Conservation (phyloP, 2,797 vertebrate genomes). For the Argya squamiceps region DNA sequence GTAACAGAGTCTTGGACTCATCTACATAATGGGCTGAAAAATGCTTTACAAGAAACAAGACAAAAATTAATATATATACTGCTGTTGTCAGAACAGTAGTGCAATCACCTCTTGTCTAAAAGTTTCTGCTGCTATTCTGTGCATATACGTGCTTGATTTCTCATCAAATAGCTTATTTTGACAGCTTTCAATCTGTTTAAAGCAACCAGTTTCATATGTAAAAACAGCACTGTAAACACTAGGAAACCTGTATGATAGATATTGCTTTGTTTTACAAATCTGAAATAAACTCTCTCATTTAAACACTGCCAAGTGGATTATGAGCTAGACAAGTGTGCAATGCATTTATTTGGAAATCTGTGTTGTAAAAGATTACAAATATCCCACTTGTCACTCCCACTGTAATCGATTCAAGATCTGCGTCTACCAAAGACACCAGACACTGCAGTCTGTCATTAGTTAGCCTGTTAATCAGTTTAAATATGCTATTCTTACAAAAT, state of each 20-base stretch:
- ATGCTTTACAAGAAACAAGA: not conserved
- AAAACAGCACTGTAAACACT: not conserved
- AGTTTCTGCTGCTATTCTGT: not conserved
- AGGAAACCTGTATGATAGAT: not conserved
- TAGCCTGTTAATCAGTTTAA: constrained; percentile 35
- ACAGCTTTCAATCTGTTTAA: not conserved
- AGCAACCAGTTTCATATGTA: not conserved
- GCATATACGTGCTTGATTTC: not conserved
- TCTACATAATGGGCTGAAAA: not conserved
- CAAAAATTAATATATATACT: rapidly evolving
- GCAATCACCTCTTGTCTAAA: not conserved
- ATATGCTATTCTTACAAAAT: not conserved
- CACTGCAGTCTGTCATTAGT: not conserved
- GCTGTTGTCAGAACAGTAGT: not conserved
- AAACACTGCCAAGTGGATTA: not conserved
- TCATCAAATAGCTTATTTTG: not conserved
- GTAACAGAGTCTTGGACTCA: not conserved
- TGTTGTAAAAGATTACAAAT: not conserved
- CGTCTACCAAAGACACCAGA: not conserved
- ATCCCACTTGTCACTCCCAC: not conserved
- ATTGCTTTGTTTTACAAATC: not conserved
- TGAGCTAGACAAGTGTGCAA: not conserved
- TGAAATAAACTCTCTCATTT: not conserved
- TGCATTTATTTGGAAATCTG: not conserved
- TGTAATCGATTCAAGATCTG: not conserved